phyloP scores from a whole-genome alignment of 1,140 invertebrate genomes.

The Rhopalosiphum padi region DNA sequence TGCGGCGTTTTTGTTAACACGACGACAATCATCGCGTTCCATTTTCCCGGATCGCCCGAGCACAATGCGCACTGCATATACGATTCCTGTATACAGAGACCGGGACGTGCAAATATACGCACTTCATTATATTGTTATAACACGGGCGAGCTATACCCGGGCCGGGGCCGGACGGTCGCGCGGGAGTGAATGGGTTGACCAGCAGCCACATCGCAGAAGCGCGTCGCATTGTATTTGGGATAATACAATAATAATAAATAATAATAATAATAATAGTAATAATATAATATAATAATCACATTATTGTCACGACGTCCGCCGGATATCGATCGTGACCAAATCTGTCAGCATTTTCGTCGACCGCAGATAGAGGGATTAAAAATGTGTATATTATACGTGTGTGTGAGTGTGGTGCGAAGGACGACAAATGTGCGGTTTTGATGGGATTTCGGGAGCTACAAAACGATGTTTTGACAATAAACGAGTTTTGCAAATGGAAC shows the following conservation, averaged over 20 bases:
- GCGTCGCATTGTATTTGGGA: background rate
- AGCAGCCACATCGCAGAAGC: background rate
- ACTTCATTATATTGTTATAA: background rate
- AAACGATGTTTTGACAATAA: slow-evolving; percentile 53
- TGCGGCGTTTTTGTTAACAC: background rate
- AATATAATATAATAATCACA: background rate
- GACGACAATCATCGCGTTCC: background rate
- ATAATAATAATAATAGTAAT: background rate
- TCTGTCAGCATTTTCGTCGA: background rate
- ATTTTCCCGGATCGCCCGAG: background rate
- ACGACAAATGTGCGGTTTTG: background rate
- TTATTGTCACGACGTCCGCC: slow-evolving; percentile 15
- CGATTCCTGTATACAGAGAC: background rate
- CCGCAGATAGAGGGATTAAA: background rate
- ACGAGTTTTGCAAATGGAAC: slow-evolving; percentile 5
- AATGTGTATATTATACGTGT: background rate
- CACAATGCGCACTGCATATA: background rate
- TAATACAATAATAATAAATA: background rate
- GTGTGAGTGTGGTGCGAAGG: too few relatives aligned
- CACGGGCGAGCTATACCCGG: background rate
- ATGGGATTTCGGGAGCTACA: slow-evolving; percentile 48
- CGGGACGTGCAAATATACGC: background rate
- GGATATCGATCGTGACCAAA: slow-evolving; percentile 47
- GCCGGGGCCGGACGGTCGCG: background rate
- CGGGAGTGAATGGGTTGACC: slow-evolving; percentile 22